Percentiles rank a stretch among this genome's conserved stretches.
Conservation (phyloP, 2,888 invertebrate genomes). For the Diploptera punctata region DNA sequence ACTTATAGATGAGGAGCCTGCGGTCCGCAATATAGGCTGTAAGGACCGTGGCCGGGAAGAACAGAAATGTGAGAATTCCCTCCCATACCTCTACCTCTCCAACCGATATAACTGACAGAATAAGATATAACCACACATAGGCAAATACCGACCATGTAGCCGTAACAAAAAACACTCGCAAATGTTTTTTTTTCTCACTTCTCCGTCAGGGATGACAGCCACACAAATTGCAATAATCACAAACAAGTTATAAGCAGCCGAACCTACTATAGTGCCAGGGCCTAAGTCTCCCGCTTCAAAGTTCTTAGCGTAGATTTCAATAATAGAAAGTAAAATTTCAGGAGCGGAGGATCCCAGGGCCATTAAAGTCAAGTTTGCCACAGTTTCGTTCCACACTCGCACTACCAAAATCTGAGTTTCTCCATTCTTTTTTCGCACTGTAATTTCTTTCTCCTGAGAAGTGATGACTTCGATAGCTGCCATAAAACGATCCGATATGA, state of each 20-base stretch:
- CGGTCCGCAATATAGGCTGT: conserved; percentile 97
- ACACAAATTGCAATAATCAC: conserved; percentile 97
- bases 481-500: conserved; percentile 99
- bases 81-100: conserved; percentile 98
- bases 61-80: conserved; percentile 91
- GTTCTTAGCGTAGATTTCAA: conserved; percentile 95
- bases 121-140: conserved; percentile 97
- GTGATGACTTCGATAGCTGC: conserved; percentile 99
- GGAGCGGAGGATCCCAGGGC: conserved; percentile 98
- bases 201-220: conserved; percentile 87
- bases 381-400: conserved; percentile 99
- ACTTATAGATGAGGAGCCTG: conserved; percentile 83
- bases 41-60: conserved; percentile 95
- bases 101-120: conserved; percentile 86
- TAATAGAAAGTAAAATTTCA: conserved; percentile 95
- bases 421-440: conserved; percentile 87
- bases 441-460: conserved; percentile 94
- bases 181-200: conserved; percentile 94
- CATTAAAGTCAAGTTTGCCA: conserved; percentile 98
- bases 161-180: conserved; percentile 96
- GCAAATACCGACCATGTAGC: conserved; percentile 98
- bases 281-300: conserved; percentile 97
- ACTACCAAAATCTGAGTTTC: conserved; percentile 89
- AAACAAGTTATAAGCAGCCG: conserved; percentile 98
- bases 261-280: conserved; percentile 98